Evolutionary conservation across 2,113 vertebrate genomes (phyloP).

Genomic region (Gadus chalcogrammus): DNA sequence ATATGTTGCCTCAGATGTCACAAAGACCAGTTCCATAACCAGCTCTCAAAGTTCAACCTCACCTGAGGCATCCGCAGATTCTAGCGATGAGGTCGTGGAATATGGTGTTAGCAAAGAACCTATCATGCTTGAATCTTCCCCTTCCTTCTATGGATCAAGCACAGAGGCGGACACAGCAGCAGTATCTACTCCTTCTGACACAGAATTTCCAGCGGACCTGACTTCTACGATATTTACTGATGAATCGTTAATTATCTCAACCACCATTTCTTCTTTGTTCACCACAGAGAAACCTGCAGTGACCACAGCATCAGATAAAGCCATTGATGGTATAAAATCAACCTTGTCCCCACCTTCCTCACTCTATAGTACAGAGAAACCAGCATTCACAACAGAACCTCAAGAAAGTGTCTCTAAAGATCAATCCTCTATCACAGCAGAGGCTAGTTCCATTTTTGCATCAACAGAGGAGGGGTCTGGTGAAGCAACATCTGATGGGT

Average conservation of each 20-base stretch:
- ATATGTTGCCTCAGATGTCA: background rate
- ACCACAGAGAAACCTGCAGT: constrained; percentile 11
- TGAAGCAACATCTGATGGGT: background rate
- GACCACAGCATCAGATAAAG: background rate
- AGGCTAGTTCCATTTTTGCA: background rate
- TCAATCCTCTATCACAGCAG: background rate
- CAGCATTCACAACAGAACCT: background rate
- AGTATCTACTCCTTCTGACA: no score
- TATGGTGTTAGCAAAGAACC: background rate
- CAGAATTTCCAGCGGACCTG: no score
- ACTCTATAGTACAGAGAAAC: constrained; percentile 7
- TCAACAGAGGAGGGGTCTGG: background rate
- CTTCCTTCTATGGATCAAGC: no score
- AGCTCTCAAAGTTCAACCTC: background rate
- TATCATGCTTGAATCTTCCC: no score
- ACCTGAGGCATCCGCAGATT: background rate
- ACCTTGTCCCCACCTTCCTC: constrained; percentile 1
- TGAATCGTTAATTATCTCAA: no score
- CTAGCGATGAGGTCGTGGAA: background rate
- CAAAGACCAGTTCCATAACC: background rate
- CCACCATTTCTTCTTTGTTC: background rate
- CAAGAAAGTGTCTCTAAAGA: background rate
- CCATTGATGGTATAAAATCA: background rate
- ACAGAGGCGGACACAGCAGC: no score
- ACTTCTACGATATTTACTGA: no score